Evolutionary conservation across 2,888 invertebrate genomes (phyloP).

Genomic region (Carpatolechia fugitivella): DNA sequence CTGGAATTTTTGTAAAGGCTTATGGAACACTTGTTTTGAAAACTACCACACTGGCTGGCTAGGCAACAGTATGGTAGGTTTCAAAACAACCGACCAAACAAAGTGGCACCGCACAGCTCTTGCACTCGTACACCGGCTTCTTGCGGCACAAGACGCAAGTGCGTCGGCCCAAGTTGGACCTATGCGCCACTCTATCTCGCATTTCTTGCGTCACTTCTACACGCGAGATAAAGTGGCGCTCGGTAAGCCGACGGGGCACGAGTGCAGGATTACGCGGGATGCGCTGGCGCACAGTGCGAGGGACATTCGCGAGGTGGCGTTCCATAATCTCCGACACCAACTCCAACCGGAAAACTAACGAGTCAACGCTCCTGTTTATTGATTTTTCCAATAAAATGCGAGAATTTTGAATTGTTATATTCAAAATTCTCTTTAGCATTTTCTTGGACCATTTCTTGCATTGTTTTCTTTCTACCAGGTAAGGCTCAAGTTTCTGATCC

Average conservation of each 20-base stretch:
- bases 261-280: not conserved
- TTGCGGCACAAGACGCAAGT: not conserved
- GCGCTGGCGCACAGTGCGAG: not conserved
- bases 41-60: no score
- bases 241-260: no score
- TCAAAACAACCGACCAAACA: not conserved
- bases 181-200: not conserved
- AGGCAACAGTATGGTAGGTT: not conserved
- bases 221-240: no score
- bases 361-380: not conserved
- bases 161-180: not conserved
- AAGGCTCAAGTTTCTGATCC: no score
- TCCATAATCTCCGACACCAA: not conserved
- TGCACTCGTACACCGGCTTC: not conserved
- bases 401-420: conserved; percentile 3
- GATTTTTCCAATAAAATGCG: not conserved
- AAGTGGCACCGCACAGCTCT: not conserved
- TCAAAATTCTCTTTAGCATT: no score
- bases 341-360: not conserved
- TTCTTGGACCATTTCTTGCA: not conserved
- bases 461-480: not conserved
- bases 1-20: no score
- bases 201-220: no score
- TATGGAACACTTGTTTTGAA: no score
- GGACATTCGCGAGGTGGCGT: no score